phyloP scores from a whole-genome alignment of 2,888 invertebrate genomes.

The Nomada fucata region DNA sequence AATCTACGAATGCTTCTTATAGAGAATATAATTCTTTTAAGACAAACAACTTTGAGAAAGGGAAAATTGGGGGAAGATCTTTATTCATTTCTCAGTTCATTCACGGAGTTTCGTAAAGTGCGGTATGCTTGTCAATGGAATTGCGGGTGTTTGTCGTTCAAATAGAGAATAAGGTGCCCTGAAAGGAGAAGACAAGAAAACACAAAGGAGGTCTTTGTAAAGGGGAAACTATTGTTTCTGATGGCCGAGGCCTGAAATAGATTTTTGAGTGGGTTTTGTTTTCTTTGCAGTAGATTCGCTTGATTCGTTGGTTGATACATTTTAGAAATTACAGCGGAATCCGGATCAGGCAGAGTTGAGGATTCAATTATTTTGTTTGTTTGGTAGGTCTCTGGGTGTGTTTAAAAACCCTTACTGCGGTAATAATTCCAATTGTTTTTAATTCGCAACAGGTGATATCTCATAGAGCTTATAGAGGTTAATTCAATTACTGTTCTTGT shows the following conservation, averaged over 20 bases:
- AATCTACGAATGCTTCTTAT: too few species aligned
- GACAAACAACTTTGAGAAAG: not conserved
- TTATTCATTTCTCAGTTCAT: not conserved
- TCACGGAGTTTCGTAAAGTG: not conserved
- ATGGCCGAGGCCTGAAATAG: not conserved
- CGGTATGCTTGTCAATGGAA: not conserved
- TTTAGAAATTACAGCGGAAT: too few species aligned
- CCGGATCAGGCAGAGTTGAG: too few species aligned
- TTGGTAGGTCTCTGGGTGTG: too few species aligned
- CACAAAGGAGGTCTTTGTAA: conserved; percentile 7
- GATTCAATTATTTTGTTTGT: too few species aligned
- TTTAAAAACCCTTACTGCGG: too few species aligned
- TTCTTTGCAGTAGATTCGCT: not conserved
- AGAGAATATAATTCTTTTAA: not conserved
- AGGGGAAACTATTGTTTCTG: conserved; percentile 20
- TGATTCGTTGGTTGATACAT: too few species aligned
- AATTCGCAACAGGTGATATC: too few species aligned
- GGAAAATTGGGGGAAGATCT: not conserved
- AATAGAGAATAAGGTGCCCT: not conserved
- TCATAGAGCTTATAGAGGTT: too few species aligned
- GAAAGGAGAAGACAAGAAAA: conserved; percentile 4
- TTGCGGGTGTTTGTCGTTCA: conserved; percentile 9
- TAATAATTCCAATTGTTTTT: too few species aligned
- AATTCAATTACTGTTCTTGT: too few species aligned
- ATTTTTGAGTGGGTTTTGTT: conserved; percentile 30